A percentile compares a stretch with the other conserved stretches of the same genome.
phyloP scores from a whole-genome alignment of 30 jellyfish, hydroid and myxozoan species.

The Aurelia sp. region DNA sequence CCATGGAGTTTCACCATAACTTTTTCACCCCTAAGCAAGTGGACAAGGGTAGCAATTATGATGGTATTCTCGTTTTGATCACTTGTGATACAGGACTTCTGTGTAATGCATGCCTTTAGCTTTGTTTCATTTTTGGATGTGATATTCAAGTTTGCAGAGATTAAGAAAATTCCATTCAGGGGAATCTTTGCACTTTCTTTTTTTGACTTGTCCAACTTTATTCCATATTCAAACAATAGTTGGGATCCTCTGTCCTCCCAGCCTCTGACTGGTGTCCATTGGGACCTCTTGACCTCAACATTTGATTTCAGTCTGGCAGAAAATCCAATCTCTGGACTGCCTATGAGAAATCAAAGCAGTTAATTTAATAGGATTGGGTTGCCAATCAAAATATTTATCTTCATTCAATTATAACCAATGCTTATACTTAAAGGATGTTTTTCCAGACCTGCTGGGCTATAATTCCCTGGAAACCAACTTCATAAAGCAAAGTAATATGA shows the following conservation, averaged over 20 bases:
- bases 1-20: conserved; percentile 8
- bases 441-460: no score
- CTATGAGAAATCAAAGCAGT: background rate
- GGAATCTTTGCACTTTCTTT: conserved; percentile 20
- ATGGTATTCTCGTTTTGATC: conserved; percentile 41
- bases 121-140: conserved; percentile 1
- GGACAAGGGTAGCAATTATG: conserved; percentile 4
- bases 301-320: conserved; percentile 44
- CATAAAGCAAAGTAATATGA: no score
- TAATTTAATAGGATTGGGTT: background rate
- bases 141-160: conserved; percentile 34
- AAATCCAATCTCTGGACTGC: conserved; percentile 62
- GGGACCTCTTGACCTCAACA: conserved; percentile 1
- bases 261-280: conserved; percentile 14
- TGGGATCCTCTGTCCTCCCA: conserved; percentile 31
- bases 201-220: background rate
- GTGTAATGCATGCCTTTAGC: conserved; percentile 11
- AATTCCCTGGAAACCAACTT: no score
- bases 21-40: conserved; percentile 13
- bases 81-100: conserved; percentile 19
- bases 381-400: no score
- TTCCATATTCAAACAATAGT: conserved; percentile 50
- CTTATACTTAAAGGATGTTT: no score
- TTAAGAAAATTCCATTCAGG: conserved; percentile 12
- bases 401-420: no score